phyloP scores from a whole-genome alignment of 2,888 invertebrate genomes.

The Hemithea aestivaria region DNA sequence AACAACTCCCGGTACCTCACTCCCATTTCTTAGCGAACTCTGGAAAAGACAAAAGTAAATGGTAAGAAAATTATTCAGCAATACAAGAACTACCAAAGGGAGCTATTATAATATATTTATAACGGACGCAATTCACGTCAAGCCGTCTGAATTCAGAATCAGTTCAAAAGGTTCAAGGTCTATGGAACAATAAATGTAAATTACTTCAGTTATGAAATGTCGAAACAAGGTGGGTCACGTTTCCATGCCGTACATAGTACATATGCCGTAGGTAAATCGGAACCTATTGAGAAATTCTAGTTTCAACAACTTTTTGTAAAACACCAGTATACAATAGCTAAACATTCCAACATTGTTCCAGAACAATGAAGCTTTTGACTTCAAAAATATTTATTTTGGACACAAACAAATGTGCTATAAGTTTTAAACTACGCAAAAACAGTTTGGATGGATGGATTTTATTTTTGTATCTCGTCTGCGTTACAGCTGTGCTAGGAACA shows the following conservation, averaged over 20 bases:
- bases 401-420: no score
- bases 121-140: no score
- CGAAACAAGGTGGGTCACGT: conserved; percentile 42
- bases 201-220: conserved; percentile 48
- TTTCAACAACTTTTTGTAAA: conserved; percentile 35
- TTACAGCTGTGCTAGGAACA: no score
- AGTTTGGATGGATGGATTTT: no score
- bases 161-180: no score
- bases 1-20: conserved; percentile 71
- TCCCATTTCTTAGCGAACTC: conserved; percentile 75
- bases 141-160: no score
- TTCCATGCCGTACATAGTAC: conserved; percentile 21
- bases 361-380: conserved; percentile 28
- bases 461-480: no score
- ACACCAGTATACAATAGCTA: conserved; percentile 40
- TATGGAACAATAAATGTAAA: conserved; percentile 5
- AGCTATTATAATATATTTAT: no score
- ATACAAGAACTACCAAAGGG: conserved; percentile 5
- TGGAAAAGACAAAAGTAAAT: conserved; percentile 47
- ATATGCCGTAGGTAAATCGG: no score
- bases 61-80: conserved; percentile 2
- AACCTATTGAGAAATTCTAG: conserved; percentile 44
- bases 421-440: background rate
- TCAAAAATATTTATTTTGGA: conserved; percentile 1
- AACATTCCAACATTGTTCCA: conserved; percentile 34